phyloP scores from a whole-genome alignment of 2,113 vertebrate genomes.

The Prionailurus viverrinus region DNA sequence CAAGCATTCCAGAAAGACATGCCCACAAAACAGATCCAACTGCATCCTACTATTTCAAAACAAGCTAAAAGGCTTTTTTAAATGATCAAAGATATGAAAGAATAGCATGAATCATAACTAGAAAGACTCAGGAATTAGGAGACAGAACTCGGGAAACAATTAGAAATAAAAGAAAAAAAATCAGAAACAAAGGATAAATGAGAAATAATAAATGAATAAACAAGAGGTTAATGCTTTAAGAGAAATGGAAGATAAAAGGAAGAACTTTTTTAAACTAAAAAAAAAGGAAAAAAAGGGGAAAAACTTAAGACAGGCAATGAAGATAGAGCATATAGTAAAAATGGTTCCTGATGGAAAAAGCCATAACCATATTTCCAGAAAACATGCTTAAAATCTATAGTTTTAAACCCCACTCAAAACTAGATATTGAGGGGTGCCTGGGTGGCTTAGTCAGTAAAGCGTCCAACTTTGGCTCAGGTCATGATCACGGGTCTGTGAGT shows the following conservation, averaged over 20 bases:
- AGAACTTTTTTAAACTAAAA: neutral
- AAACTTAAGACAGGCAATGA: neutral
- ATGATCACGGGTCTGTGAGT: too few relatives aligned
- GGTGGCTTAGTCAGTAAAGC: too few relatives aligned
- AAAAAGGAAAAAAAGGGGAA: neutral
- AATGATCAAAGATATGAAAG: conserved; percentile 7
- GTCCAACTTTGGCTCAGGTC: too few relatives aligned
- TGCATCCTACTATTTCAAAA: neutral
- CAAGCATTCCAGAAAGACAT: neutral
- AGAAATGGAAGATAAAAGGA: neutral
- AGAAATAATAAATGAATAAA: neutral
- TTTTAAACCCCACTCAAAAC: neutral
- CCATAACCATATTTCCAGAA: neutral
- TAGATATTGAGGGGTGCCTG: neutral
- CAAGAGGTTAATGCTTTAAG: neutral
- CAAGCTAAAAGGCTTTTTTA: neutral
- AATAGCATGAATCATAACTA: neutral
- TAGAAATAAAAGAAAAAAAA: conserved; percentile 39
- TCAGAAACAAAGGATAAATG: neutral
- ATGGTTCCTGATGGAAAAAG: neutral
- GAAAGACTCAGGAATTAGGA: neutral
- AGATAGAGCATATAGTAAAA: neutral
- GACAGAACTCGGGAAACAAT: neutral
- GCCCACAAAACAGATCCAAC: neutral
- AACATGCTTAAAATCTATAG: neutral